These are phyloP conservation scores for Hofmannophila pseudospretella DNA, from an alignment of 2,888 invertebrate genomes.

Conservation along the genomic window DNA sequence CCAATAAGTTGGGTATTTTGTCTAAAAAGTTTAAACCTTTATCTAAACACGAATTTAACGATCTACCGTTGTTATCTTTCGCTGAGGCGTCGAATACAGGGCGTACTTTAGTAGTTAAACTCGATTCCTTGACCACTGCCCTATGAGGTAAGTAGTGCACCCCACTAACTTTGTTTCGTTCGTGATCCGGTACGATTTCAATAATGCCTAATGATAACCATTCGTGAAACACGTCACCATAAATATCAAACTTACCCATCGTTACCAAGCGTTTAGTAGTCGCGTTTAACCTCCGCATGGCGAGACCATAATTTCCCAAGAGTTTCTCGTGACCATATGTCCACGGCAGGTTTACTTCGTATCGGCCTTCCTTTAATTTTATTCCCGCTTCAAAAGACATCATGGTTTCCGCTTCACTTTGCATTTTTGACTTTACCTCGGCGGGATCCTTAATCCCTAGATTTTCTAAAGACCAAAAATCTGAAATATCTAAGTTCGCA, in stretches of 20 bases:
- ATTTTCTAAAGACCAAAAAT: background rate
- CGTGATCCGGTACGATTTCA: too few relatives aligned
- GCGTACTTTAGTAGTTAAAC: slow-evolving; percentile 1
- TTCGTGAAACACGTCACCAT: background rate
- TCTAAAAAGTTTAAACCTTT: slow-evolving; percentile 1
- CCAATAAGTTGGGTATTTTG: slow-evolving; percentile 6
- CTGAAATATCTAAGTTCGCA: background rate
- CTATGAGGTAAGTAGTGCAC: slow-evolving; percentile 2
- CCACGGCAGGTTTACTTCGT: background rate
- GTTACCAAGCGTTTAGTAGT: background rate
- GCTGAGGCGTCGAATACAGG: slow-evolving; percentile 3
- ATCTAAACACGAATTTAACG: slow-evolving; percentile 1
- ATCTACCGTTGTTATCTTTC: background rate
- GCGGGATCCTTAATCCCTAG: background rate
- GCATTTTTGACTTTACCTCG: background rate
- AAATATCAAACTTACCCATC: background rate
- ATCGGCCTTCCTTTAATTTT: background rate
- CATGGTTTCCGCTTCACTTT: background rate
- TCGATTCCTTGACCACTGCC: background rate
- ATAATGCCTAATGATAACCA: background rate
- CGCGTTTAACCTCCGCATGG: background rate
- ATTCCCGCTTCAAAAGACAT: background rate
- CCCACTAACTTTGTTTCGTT: background rate
- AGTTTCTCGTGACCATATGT: too few relatives aligned
- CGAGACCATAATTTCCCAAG: background rate